phyloP scores from a whole-genome alignment of 2,888 invertebrate species.

The Pseudococcus jackbeardsleyi region DNA sequence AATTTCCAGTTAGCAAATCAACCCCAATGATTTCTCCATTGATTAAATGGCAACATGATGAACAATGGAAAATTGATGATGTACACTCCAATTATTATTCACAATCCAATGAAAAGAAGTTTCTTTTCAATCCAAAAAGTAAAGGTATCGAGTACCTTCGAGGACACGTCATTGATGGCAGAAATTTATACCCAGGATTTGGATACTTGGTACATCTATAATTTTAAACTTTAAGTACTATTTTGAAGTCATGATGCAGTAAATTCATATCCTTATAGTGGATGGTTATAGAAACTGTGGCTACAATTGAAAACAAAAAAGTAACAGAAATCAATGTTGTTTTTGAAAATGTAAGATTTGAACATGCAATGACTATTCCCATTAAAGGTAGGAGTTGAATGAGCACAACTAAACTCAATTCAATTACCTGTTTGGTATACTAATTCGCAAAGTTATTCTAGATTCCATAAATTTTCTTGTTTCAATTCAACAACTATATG shows the following conservation, averaged over 20 bases:
- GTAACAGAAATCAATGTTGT: not conserved
- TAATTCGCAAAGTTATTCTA: not conserved
- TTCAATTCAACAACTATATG: conserved; percentile 75
- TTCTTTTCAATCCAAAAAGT: not conserved
- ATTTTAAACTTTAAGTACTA: no score
- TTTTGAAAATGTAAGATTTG: not conserved
- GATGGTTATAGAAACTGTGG: not conserved
- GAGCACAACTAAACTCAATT: not conserved
- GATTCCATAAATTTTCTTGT: conserved; percentile 71
- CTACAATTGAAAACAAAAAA: not conserved
- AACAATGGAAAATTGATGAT: conserved; percentile 69
- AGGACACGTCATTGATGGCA: conserved; percentile 20
- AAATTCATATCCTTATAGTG: not conserved
- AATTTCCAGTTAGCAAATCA: conserved; percentile 73
- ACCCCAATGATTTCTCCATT: conserved; percentile 74
- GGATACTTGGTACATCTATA: no score
- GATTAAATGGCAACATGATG: conserved; percentile 74
- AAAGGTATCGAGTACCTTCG: not conserved
- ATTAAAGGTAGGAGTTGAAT: no score
- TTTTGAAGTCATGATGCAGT: no score
- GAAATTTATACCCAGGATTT: conserved; percentile 40
- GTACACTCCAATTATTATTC: no score
- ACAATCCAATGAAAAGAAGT: not conserved
- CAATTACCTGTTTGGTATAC: no score
- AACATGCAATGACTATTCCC: not conserved